Base-by-base conservation (phyloP, 2,888 invertebrate species). In the Leucozona laternaria region DNA sequence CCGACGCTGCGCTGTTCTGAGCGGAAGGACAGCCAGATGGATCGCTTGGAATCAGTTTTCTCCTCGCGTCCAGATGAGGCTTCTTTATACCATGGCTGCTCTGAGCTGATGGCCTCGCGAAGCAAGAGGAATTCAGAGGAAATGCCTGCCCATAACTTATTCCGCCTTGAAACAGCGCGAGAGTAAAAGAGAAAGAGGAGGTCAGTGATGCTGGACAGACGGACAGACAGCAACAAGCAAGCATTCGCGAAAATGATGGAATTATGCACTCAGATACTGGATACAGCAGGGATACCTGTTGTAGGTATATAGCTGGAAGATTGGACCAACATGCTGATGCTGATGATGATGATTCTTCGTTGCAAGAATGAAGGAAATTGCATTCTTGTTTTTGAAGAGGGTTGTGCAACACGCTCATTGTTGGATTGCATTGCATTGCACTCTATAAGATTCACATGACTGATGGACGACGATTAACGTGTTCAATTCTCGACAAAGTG, bases 381-480 rank as follows among this genome's bases (percentile, higher is more conserved):
- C 73, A 77, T 80, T 76, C 37, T 53, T 25, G 34, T 17, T 48
- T 45, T 22, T 48, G 58, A 66, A 58, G 76, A 62, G 45, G 55
- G 43, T 68, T 82, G 78, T 78, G 66, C 70, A 79, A 84, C 76
- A 79, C 43, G 60, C 80, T 80, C 77, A 81, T 81, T 85, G 85
- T 86, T 84, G 72, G n/a, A 25, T 53, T 53, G 58, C 37, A 17
- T 31, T 34, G 57, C 73, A 40, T 45, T 62, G 73, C 55, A 48
- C 6, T n/a, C 31, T 70, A 31, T 31, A 70, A 78, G 75, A 75
- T 71, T 86, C 78, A 37, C 43, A 86, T 86, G 86, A 86, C 64
- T 82, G 86, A 86, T 86, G 86, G 78, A 71, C 75, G 45, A 82
- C 86, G 86, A 86, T 86, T 86, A 86, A 86, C 86, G 86, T 86